A percentile compares a stretch with the other conserved stretches of the same genome.
These are phyloP conservation scores for Phylloscopus trochiloides DNA, from an alignment of 2,113 vertebrate genomes.

Conservation along the genomic window DNA sequence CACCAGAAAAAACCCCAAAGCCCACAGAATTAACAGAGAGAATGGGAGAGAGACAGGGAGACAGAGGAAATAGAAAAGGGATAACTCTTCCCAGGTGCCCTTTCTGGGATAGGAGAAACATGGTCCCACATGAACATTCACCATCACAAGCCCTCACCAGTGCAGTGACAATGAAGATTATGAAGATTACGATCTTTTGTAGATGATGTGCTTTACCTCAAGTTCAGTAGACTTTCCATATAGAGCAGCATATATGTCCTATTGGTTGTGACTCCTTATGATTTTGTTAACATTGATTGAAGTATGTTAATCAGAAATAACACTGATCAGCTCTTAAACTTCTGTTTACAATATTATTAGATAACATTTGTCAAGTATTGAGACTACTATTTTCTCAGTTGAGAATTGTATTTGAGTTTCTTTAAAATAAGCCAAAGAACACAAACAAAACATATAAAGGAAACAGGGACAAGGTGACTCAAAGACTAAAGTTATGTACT, in stretches of 20 bases:
- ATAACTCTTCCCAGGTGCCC: not conserved
- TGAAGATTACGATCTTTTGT: not conserved
- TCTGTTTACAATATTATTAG: not conserved
- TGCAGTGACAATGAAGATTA: not conserved
- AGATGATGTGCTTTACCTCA: not conserved
- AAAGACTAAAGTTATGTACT: not conserved
- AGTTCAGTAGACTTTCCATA: not conserved
- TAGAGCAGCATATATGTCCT: not conserved
- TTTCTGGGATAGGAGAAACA: not conserved
- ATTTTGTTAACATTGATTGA: not conserved
- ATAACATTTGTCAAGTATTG: not conserved
- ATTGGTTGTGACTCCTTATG: not conserved
- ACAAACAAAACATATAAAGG: not conserved
- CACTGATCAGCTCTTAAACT: not conserved
- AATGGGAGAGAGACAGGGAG: not conserved
- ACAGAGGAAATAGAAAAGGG: not conserved
- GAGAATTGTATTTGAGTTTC: not conserved
- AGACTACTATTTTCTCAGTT: not conserved
- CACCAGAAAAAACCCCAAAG: rapidly evolving
- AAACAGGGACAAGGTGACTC: not conserved
- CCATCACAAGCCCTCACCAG: not conserved
- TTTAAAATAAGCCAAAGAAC: not conserved
- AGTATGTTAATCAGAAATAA: not conserved
- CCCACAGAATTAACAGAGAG: not conserved
- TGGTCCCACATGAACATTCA: not conserved